Base-by-base conservation (phyloP, 1,140 invertebrate species). In the Aphaenogaster floridana region DNA sequence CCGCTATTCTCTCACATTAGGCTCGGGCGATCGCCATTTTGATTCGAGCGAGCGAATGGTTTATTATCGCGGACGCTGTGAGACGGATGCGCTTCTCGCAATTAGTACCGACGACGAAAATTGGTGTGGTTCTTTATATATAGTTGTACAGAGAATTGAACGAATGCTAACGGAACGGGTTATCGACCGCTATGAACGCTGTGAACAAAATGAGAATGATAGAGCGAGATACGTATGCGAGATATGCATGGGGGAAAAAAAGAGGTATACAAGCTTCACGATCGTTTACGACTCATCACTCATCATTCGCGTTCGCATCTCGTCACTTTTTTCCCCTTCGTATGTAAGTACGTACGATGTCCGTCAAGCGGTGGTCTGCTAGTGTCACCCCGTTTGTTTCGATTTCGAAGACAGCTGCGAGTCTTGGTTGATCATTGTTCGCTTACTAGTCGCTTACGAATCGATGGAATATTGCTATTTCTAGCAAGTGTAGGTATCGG, bases 21-120 rank as follows among this genome's bases (percentile, higher is more conserved):
- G 3, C 36, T 28, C 42, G 54, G 48, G 9, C 68, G 68, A 61
- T 9, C 54, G 69, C 80, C 80, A 84, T 84, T 84, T 84, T 74
- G 80, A n/a, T 57, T 59, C 78, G 52, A 28, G 28, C 17, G 2
- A 68, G 36, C 42, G 72, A 9, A 13, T 48, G 39, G 36, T 57
- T 84, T 21, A 42, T 81, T 81, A 45, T 61, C 80, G 69, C 28
- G 69, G 68, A 50, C 3, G 28, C 34, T 45, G 59, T 21, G 71
- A 74, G 17, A 74, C 15, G 21, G 50, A 21, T 15, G 21, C 13
- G 54, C 3, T 45, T 57, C 9, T 57, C 15, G 64, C 50, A 42
- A 57, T 42, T 3, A 54, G 11, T 39, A 50, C 8, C 77, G 42
- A 79, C 45, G 17, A 79, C 13, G n/a, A 28, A 77, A 74, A 57